Percentiles rank a stretch among this genome's conserved stretches.
Evolutionary conservation across 1,140 invertebrate species (phyloP).

Genomic region (Lordiphosa collinella): DNA sequence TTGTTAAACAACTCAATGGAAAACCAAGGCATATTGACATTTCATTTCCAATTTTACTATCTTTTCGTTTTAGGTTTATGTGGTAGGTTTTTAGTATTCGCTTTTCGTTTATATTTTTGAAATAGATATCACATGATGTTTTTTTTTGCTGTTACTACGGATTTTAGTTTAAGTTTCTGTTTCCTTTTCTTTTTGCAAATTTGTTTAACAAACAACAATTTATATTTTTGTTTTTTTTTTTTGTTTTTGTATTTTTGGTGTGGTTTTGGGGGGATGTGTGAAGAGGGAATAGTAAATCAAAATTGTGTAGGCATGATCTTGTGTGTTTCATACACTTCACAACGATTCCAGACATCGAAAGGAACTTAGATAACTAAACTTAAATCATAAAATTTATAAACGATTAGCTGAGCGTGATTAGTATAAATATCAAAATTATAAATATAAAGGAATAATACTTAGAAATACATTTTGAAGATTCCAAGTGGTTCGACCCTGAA

Average conservation of each 20-base stretch:
- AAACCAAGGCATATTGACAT: conserved; percentile 15
- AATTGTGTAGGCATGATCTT: no score
- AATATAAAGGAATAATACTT: no score
- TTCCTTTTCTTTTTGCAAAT: conserved; percentile 27
- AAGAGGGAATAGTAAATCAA: no score
- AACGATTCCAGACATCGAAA: no score
- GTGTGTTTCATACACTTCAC: no score
- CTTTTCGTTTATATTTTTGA: conserved; percentile 55
- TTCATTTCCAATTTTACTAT: conserved; percentile 34
- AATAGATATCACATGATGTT: conserved; percentile 76
- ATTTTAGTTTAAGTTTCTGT: conserved; percentile 24
- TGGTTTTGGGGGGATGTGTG: no score
- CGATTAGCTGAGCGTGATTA: no score
- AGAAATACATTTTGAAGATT: no score
- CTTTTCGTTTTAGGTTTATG: conserved; percentile 23
- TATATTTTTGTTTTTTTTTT: conserved; percentile 30
- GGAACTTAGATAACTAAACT: no score
- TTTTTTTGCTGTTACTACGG: conserved; percentile 48
- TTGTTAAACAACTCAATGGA: conserved; percentile 14
- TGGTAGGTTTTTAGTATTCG: conserved; percentile 31
- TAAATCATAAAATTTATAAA: no score
- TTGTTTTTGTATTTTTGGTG: conserved; percentile 9
- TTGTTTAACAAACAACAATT: conserved; percentile 51
- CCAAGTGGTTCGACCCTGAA: no score
- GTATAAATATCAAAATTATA: no score